Evolutionary conservation across 1,140 invertebrate species (phyloP), one percentile per base, ranked within the genome.

Genomic region (Elymnias hypermnestra): DNA sequence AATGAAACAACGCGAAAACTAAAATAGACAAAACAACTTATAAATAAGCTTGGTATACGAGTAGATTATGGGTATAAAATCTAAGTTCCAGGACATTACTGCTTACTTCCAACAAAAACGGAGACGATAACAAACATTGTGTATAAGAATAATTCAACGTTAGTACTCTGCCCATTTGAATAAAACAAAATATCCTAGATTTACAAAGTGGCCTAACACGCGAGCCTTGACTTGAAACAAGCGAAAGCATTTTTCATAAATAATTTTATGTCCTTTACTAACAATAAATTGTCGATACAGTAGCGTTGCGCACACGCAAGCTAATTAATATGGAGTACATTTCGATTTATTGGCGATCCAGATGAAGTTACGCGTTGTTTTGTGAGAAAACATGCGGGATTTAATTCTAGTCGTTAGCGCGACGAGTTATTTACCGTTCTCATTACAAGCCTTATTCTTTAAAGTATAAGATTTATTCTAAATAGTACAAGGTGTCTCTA

Each of bases 281-380:
- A 66, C 53, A 66, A 66, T 79, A 83, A 77, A 77, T 83, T 63
- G 53, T 42, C 25, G 47, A 62, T 64, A 72, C 77, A 62, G 78
- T 76, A 78, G 78, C 78, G 47, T 48, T 44, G 48, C 45, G 59
- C 66, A 60, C 78, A 83, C 74, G 78, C 78, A 44, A 83, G 54
- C 74, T 78, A 83, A 83, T 83, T 83, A 83, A 83, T 81, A 83
- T 83, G 72, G 72, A 78, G 71, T 78, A 72, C 57, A 53, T 52
- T 41, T 72, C 71, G 74, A 83, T 83, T 83, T 83, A 83, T 83
- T 66, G 64, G 56, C 62, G 50, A 57, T 66, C 63, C 54, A 53
- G 39, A 53, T 42, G 45, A 51, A 74, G 70, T 79, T 79, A 73
- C 67, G 68, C 62, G 63, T 62, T 65, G 66, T 61, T 57, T 9